phyloP scores from a whole-genome alignment of 2,888 invertebrate species.

The Dolomedes plantarius region DNA sequence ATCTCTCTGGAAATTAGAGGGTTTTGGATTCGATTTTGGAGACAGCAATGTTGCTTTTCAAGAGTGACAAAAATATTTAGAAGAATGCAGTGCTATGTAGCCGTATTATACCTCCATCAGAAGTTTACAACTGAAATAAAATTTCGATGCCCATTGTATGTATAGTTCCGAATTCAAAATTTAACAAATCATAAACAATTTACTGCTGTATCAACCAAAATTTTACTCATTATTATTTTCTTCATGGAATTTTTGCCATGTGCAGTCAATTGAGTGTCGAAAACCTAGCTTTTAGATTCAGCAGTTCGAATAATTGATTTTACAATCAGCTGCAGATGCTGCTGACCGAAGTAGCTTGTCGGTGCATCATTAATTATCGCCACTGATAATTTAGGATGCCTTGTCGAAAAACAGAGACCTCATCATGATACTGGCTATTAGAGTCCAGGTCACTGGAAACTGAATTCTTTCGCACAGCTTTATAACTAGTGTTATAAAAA shows the following conservation, averaged over 20 bases:
- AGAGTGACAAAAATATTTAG: too few species aligned
- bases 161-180: too few species aligned
- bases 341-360: constrained; percentile 27
- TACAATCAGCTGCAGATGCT: constrained; percentile 34
- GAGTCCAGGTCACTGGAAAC: background rate
- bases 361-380: constrained; percentile 22
- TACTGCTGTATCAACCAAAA: too few species aligned
- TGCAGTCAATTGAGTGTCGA: constrained; percentile 9
- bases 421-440: background rate
- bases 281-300: constrained; percentile 16
- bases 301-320: constrained; percentile 29
- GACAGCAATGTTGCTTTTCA: too few species aligned
- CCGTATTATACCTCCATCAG: too few species aligned
- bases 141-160: too few species aligned
- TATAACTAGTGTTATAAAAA: background rate
- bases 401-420: constrained; percentile 12
- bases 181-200: too few species aligned
- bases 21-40: too few species aligned
- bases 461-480: background rate
- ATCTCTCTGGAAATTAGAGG: too few species aligned
- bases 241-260: constrained; percentile 25
- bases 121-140: too few species aligned
- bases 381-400: constrained; percentile 13
- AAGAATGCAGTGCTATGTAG: too few species aligned
- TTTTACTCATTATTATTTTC: too few species aligned